Percentiles rank a stretch among this genome's conserved stretches.
phyloP scores from a whole-genome alignment of 2,797 vertebrate genomes.

The Sylvilagus floridanus region DNA sequence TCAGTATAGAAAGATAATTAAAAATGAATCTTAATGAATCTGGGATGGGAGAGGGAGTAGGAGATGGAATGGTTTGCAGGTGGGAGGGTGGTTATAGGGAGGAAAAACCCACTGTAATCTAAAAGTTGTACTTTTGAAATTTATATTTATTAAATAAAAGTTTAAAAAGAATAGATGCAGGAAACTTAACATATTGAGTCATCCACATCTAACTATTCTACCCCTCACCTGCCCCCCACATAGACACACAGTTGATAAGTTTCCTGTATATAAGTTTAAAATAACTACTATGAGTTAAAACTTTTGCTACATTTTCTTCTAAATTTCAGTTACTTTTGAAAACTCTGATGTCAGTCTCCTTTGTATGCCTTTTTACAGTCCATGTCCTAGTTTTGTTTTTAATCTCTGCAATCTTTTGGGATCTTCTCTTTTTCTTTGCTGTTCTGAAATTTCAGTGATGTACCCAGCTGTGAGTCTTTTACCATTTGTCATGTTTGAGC shows the following conservation, averaged over 20 bases:
- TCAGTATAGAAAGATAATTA: too few relatives aligned
- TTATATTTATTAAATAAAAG: too few relatives aligned
- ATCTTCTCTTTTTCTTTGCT: background rate
- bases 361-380: background rate
- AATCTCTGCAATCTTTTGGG: background rate
- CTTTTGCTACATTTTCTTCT: background rate
- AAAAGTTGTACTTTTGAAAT: too few relatives aligned
- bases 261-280: slow-evolving; percentile 2
- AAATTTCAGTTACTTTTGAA: background rate
- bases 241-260: background rate
- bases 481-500: background rate
- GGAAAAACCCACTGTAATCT: too few relatives aligned
- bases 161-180: background rate
- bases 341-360: background rate
- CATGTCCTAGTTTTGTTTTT: background rate
- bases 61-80: too few relatives aligned
- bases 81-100: too few relatives aligned
- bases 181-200: background rate
- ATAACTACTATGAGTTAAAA: background rate
- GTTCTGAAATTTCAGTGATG: background rate
- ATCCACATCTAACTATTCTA: background rate
- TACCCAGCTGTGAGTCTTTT: background rate
- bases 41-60: too few relatives aligned
- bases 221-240: background rate
- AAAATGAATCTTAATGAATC: too few relatives aligned